Percentiles rank a stretch among this genome's conserved stretches.
These are phyloP conservation scores for Mamestra brassicae DNA, from an alignment of 2,888 invertebrate genomes.

Conservation along the genomic window DNA sequence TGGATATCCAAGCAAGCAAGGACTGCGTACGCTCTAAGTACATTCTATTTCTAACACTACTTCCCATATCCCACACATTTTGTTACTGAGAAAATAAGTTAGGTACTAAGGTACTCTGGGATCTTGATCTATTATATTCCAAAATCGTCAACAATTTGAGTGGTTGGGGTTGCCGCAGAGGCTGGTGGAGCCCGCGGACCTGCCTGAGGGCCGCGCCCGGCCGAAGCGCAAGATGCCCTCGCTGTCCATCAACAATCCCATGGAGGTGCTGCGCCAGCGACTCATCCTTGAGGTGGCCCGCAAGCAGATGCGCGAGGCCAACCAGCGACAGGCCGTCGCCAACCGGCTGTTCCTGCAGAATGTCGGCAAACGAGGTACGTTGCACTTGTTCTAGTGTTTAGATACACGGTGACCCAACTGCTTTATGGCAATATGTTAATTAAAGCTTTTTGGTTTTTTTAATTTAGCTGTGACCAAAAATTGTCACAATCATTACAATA, in stretches of 20 bases:
- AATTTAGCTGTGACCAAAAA: too few species aligned
- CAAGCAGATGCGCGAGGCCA: slow-evolving; percentile 94
- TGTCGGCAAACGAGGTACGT: slow-evolving; percentile 93
- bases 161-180: slow-evolving; percentile 73
- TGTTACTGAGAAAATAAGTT: too few species aligned
- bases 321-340: slow-evolving; percentile 92
- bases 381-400: background rate
- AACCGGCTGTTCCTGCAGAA: slow-evolving; percentile 94
- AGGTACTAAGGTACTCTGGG: too few species aligned
- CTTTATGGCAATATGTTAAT: too few species aligned
- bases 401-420: too few species aligned
- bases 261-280: slow-evolving; percentile 96
- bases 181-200: slow-evolving; percentile 67
- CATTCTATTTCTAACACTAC: too few species aligned
- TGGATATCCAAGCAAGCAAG: too few species aligned
- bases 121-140: background rate
- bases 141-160: slow-evolving; percentile 47
- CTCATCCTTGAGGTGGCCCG: slow-evolving; percentile 95
- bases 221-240: slow-evolving; percentile 93
- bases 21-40: too few species aligned
- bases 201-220: slow-evolving; percentile 82
- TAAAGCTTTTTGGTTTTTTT: too few species aligned
- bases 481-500: background rate
- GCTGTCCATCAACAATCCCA: slow-evolving; percentile 96
- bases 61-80: too few species aligned